Base-by-base conservation (phyloP, 1,140 invertebrate genomes). In the Drosophila orosa region DNA sequence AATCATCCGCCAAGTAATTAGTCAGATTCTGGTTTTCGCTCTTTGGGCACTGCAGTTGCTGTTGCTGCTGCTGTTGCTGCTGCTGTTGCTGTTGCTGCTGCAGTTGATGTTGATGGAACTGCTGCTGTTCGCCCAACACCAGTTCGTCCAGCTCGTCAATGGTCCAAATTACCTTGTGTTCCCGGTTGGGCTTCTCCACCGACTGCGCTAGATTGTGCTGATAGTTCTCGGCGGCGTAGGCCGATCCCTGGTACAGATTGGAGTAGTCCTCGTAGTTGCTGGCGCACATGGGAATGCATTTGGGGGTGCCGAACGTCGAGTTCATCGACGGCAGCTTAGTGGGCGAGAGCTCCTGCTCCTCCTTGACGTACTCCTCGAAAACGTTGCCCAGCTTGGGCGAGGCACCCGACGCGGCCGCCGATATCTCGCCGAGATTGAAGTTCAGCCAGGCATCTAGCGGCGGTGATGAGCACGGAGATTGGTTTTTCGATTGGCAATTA, bases 401-500 rank as follows among this genome's bases (percentile, higher is more conserved):
- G 25, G 66, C 50, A 17, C 24, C 19, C 3, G 60, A 27, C 22
- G 57, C 50, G 10, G 45, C 27, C 17, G 60, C 37, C 25, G 67
- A 37, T 39, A 89, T 76, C 37, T 91, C 90, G 47, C 74, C 50
- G 27, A 92, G 73, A 72, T 81, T 91, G 17, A 91, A 80, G 29
- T 90, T 79, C 68, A 92, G 59, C 91, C 91, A 92, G 39, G 91
- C 90, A 58, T 92, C 91, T n/a, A 92, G 44, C n/a, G 89, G 79
- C 12, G 91, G 91, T 25, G 91, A 92, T 25, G 91, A 91, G 66
- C 91, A 92, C 6, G 91, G 91, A 24, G 91, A 92, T 74, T 92
- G 91, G 61, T 91, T 90, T 81, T 92, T 92, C 42, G 91, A 92
- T 75, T 92, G 91, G 56, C 91, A 92, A 86, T 92, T 92, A 57